Evolutionary conservation across 2,888 invertebrate genomes (phyloP).

Genomic region (Cheilosia urbana): DNA sequence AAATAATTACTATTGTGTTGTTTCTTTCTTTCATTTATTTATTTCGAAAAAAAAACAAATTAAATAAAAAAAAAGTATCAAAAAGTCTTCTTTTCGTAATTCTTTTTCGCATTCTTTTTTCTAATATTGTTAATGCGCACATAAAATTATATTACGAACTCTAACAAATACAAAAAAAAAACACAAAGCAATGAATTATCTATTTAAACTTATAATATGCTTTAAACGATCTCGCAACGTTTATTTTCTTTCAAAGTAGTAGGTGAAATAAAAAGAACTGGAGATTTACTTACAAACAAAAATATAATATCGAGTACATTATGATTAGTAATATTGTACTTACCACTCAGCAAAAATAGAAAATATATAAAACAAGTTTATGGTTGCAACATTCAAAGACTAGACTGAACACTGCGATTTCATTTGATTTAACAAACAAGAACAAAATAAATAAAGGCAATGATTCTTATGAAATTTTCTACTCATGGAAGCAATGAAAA

Average conservation of each 20-base stretch:
- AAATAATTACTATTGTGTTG: constrained; percentile 61
- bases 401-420: constrained; percentile 62
- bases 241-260: constrained; percentile 22
- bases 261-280: constrained; percentile 75
- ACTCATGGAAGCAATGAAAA: constrained; percentile 21
- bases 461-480: constrained; percentile 60
- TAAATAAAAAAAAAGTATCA: constrained; percentile 13
- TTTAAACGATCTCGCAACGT: constrained; percentile 52
- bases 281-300: constrained; percentile 33
- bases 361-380: constrained; percentile 35
- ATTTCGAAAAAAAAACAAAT: constrained; percentile 18
- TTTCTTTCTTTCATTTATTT: constrained; percentile 48
- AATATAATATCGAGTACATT: constrained; percentile 13
- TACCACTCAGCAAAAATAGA: constrained; percentile 9
- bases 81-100: constrained; percentile 51
- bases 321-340: constrained; percentile 28
- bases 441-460: constrained; percentile 58
- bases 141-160: constrained; percentile 64
- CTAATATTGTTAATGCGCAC: constrained; percentile 72
- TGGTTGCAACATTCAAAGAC: constrained; percentile 75
- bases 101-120: constrained; percentile 71
- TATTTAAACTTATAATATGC: constrained; percentile 52
- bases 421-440: constrained; percentile 24
- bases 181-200: constrained; percentile 45
- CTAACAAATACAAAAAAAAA: constrained; percentile 61